Percentiles rank a stretch among this genome's conserved stretches.
Evolutionary conservation across 1,140 invertebrate species (phyloP).

Genomic region (Idris sp.): DNA sequence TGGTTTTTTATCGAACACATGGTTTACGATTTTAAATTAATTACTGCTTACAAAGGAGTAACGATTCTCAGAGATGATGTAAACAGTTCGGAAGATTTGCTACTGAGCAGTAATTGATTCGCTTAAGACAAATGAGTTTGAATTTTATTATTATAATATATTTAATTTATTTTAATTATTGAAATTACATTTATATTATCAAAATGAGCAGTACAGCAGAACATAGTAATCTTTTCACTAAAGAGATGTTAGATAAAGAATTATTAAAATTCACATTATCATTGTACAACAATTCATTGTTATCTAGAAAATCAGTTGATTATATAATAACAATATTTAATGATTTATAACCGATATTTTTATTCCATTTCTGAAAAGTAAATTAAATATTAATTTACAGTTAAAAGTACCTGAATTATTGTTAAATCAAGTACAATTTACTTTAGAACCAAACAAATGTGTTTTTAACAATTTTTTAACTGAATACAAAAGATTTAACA

Average conservation of each 20-base stretch:
- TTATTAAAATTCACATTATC: constrained; percentile 2
- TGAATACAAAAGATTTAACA: background rate
- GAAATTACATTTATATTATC: too few relatives aligned
- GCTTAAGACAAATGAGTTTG: too few relatives aligned
- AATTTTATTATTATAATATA: too few relatives aligned
- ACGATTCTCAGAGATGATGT: too few relatives aligned
- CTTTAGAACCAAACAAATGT: background rate
- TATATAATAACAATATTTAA: background rate
- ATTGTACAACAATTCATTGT: background rate
- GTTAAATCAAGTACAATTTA: constrained; percentile 3
- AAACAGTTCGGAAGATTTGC: too few relatives aligned
- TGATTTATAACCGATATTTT: background rate
- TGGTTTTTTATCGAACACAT: too few relatives aligned
- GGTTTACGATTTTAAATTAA: too few relatives aligned
- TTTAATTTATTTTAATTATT: too few relatives aligned
- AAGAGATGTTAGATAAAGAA: background rate
- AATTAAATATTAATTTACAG: background rate
- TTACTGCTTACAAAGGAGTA: too few relatives aligned
- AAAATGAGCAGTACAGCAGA: too few relatives aligned
- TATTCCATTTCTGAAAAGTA: background rate
- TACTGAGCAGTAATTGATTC: too few relatives aligned
- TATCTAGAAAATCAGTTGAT: constrained; percentile 2
- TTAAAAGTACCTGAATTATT: constrained; percentile 3
- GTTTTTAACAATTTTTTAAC: background rate
- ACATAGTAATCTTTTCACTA: too few relatives aligned